Conservation (phyloP, 2,888 invertebrate genomes). For the Entomobrya multifasciata region DNA sequence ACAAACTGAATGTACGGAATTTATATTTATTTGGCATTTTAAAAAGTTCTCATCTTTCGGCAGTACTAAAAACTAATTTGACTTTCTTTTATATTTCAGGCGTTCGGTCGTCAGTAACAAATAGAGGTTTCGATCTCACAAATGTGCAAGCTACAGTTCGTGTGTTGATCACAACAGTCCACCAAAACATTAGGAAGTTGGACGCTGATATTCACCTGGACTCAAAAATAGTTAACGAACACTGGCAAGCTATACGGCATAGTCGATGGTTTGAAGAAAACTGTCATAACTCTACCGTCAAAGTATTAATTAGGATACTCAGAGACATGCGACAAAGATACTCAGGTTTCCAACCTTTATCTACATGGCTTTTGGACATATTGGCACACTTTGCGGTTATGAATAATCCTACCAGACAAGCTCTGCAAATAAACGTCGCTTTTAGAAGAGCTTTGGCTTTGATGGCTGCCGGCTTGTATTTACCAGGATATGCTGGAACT, state of each 20-base stretch:
- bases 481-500: conserved; percentile 78
- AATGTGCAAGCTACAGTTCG: conserved; percentile 92
- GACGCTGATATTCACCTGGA: conserved; percentile 92
- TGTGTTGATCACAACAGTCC: conserved; percentile 95
- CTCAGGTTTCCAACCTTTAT: conserved; percentile 93
- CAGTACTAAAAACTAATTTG: too few relatives aligned
- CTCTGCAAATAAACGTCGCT: conserved; percentile 94
- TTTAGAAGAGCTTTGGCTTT: conserved; percentile 95
- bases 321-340: conserved; percentile 95
- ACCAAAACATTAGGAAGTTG: conserved; percentile 93
- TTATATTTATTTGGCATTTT: too few relatives aligned
- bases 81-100: too few relatives aligned
- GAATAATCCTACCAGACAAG: conserved; percentile 96
- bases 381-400: conserved; percentile 97
- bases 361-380: conserved; percentile 98
- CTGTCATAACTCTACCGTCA: conserved; percentile 97
- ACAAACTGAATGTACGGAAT: conserved; percentile 81
- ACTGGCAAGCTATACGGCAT: conserved; percentile 96
- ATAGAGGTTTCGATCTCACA: conserved; percentile 93
- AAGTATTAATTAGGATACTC: conserved; percentile 95
- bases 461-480: conserved; percentile 90
- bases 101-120: conserved; percentile 81
- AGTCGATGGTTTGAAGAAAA: conserved; percentile 99
- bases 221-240: conserved; percentile 89
- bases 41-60: too few relatives aligned